phyloP scores from a whole-genome alignment of 2,797 vertebrate genomes.

The Sphaeramia orbicularis region DNA sequence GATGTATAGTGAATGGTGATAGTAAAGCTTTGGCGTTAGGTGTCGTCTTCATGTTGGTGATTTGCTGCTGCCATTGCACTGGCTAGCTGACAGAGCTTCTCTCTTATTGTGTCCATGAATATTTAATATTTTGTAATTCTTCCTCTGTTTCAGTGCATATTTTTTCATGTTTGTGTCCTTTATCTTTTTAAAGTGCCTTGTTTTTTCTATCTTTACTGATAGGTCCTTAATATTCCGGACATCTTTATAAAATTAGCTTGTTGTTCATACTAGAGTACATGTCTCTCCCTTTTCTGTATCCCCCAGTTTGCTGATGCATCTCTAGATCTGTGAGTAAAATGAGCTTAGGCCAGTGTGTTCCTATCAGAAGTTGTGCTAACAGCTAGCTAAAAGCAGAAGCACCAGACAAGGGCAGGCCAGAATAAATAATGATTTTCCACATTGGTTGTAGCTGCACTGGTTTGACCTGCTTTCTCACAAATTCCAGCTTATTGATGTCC shows the following conservation, averaged over 20 bases:
- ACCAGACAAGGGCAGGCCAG: conserved; percentile 3
- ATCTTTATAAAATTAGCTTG: background rate
- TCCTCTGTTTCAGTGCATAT: background rate
- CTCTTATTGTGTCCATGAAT: background rate
- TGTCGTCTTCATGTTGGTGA: conserved; percentile 5
- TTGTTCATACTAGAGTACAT: background rate
- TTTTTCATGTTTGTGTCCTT: background rate
- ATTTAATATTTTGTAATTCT: conserved; percentile 1
- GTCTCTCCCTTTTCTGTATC: background rate
- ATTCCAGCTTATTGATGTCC: conserved; percentile 68
- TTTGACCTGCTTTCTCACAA: conserved; percentile 70
- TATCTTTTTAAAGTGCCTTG: background rate
- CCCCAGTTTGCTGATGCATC: background rate
- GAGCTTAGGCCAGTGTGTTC: conserved; percentile 1
- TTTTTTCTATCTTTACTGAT: too few relatives aligned
- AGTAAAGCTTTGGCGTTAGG: conserved; percentile 7
- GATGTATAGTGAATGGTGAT: conserved; percentile 16
- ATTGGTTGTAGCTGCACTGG: conserved; percentile 57
- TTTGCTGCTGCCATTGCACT: conserved; percentile 4
- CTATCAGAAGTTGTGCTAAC: conserved; percentile 3
- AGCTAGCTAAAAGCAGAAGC: conserved; percentile 20
- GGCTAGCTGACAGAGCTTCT: background rate
- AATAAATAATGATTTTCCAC: conserved; percentile 54
- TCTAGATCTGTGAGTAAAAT: background rate
- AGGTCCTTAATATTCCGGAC: background rate